phyloP scores from a whole-genome alignment of 2,888 invertebrate genomes.

The Sericinus montela region DNA sequence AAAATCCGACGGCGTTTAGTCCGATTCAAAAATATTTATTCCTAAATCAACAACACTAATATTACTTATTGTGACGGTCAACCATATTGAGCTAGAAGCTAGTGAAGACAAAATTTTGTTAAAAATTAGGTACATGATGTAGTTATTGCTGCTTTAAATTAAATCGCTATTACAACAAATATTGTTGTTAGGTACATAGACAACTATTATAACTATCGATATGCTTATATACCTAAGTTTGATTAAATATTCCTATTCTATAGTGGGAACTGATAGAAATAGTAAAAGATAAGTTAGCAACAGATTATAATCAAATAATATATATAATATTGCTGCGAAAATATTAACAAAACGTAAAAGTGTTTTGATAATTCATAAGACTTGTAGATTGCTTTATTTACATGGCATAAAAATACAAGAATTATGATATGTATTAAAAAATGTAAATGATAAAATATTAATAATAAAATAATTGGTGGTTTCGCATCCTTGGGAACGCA shows the following conservation, averaged over 20 bases:
- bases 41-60: no score
- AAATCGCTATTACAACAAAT: neutral
- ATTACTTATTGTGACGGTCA: no score
- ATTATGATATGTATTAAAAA: neutral
- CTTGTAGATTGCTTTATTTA: slow-evolving; percentile 1
- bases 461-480: no score
- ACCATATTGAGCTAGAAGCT: neutral
- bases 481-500: no score
- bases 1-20: slow-evolving; percentile 9
- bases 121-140: neutral
- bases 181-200: neutral
- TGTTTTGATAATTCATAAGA: neutral
- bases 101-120: neutral
- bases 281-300: slow-evolving; percentile 1
- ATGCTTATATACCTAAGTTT: neutral
- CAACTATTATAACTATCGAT: neutral
- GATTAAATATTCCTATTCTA: neutral
- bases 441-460: no score
- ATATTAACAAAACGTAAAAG: no score
- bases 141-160: slow-evolving; percentile 9
- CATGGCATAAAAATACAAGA: neutral
- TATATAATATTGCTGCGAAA: neutral
- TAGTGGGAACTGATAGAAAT: neutral
- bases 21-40: neutral
- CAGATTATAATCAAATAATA: neutral